These are phyloP conservation scores for Macaca fascicularis DNA, from an alignment of 2,113 vertebrate genomes.

Conservation along the genomic window DNA sequence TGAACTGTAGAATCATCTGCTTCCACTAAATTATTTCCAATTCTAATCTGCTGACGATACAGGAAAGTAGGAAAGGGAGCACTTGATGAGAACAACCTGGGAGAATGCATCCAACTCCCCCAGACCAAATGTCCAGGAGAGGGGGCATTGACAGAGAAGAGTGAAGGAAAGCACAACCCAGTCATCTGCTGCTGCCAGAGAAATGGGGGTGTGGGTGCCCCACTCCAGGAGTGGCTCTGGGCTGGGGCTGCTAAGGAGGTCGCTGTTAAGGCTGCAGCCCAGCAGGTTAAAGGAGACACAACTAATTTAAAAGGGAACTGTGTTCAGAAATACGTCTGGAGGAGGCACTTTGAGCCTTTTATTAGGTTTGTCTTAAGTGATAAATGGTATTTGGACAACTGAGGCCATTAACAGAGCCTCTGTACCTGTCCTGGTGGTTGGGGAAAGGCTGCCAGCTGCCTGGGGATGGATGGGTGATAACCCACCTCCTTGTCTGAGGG, in stretches of 20 bases:
- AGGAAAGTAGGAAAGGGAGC: slow-evolving; percentile 42
- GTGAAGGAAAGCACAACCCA: not conserved
- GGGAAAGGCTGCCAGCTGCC: not conserved
- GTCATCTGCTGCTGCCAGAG: too few relatives aligned
- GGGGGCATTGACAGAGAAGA: not conserved
- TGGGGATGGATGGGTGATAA: not conserved
- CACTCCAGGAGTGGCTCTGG: not conserved
- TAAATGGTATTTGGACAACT: slow-evolving; percentile 1
- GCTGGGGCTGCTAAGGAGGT: not conserved
- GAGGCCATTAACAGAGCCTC: not conserved
- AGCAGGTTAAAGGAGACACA: not conserved
- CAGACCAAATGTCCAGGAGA: not conserved
- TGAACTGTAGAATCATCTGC: slow-evolving; percentile 49
- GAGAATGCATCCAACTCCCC: slow-evolving; percentile 15
- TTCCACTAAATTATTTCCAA: slow-evolving; percentile 66
- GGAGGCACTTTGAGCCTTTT: not conserved
- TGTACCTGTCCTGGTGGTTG: not conserved
- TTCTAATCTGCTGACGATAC: slow-evolving; percentile 65
- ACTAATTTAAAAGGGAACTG: not conserved
- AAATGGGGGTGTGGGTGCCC: not conserved
- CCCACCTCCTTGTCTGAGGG: not conserved
- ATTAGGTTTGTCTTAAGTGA: slow-evolving; percentile 17
- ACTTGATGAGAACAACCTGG: slow-evolving; percentile 59
- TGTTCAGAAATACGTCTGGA: not conserved
- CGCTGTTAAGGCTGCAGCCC: not conserved